Evolutionary conservation across 1,140 invertebrate genomes (phyloP), one percentile per base, ranked within the genome.

Genomic region (Lanistes nyassanus): DNA sequence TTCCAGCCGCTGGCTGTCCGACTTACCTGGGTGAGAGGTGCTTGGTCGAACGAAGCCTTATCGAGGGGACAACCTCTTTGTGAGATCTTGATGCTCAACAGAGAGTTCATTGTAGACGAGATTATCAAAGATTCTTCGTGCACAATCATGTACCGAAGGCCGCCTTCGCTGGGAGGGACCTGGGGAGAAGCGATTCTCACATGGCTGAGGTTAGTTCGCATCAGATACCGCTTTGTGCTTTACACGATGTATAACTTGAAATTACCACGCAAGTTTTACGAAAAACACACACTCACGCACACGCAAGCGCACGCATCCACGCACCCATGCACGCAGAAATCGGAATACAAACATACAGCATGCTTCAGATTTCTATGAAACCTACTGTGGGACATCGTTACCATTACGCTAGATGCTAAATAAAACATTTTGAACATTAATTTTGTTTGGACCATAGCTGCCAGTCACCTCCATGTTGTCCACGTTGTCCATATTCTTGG

Each of bases 41-140:
- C 58, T 16, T 74, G 68, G 34, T 86, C 83, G 0, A 87, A 53
- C n/a, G 36, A 42, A 5, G 80, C 79, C 11, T 69, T 79, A 23
- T 80, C 51, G n/a, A 85, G 62, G 13, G 83, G 82, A 16, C 79
- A 58, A 11, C 72, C 78, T 16, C 68, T 58, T 29, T 74, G 64
- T 23, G 78, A 55, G 5, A 84, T 53, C 13, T 62, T 70, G 3
- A 79, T 58, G 16, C 75, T 77, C 26, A 87, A 58, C 37, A 88
- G 76, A 0, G 85, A 83, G 66, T 88, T 88, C 79, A 85, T 84
- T 31, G 86, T 88, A 1, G 86, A 87, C 26, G 84, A 84, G 34
- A 86, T 65, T 11, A 87, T 37, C 34, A 88, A 76, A 0, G 60
- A n/a, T 23, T 82, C 80, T 21, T 77, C 74, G 37, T 78, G 70